These are phyloP conservation scores for Megastigmus dorsalis DNA, from an alignment of 2,888 invertebrate species.

Conservation along the genomic window DNA sequence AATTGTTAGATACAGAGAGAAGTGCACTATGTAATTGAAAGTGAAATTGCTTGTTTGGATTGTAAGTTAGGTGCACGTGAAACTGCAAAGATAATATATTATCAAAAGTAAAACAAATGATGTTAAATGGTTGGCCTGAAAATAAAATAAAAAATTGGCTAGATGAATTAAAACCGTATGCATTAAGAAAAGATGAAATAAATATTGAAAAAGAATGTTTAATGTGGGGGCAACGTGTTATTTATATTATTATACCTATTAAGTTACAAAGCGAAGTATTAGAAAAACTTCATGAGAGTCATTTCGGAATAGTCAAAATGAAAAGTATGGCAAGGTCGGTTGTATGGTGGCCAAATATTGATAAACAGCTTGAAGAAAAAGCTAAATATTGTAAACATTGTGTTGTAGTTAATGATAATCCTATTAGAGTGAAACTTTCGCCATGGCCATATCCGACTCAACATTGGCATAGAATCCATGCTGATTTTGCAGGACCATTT, in stretches of 20 bases:
- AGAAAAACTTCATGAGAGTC: constrained; percentile 57
- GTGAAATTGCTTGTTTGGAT: constrained; percentile 12
- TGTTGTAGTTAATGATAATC: constrained; percentile 37
- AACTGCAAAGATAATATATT: constrained; percentile 8
- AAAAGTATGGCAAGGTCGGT: constrained; percentile 58
- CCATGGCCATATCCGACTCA: constrained; percentile 50
- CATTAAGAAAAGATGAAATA: background rate
- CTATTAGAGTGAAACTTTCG: constrained; percentile 40
- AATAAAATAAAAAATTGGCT: background rate
- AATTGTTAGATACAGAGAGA: background rate
- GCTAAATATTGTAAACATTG: constrained; percentile 48
- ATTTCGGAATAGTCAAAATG: constrained; percentile 58
- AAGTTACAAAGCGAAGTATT: constrained; percentile 44
- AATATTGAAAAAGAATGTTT: background rate
- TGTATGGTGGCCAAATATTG: constrained; percentile 58
- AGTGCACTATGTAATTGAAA: constrained; percentile 9
- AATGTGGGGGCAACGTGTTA: background rate
- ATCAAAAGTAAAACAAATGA: background rate
- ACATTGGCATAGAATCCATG: constrained; percentile 51
- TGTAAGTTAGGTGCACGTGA: background rate
- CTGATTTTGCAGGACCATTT: constrained; percentile 54
- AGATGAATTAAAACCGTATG: constrained; percentile 18
- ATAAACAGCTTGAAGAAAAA: constrained; percentile 44
- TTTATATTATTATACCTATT: background rate
- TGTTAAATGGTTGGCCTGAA: constrained; percentile 5